Evolutionary conservation across 2,888 invertebrate species (phyloP).

Genomic region (Eudemis profundana): DNA sequence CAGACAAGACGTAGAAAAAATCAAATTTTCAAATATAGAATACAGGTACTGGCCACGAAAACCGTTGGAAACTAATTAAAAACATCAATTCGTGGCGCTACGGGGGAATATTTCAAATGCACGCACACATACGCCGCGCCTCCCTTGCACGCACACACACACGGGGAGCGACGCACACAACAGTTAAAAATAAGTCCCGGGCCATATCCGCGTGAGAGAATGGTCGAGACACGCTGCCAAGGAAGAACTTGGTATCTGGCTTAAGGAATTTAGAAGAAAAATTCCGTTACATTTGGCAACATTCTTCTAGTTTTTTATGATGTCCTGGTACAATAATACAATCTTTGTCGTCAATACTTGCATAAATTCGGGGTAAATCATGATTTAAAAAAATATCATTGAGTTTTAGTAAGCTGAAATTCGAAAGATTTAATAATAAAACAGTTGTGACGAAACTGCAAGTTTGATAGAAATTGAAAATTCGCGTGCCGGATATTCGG

Average conservation of each 20-base stretch:
- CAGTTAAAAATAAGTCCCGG: conserved; percentile 80
- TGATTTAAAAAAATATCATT: neutral
- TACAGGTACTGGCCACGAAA: conserved; percentile 73
- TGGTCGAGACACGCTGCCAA: conserved; percentile 59
- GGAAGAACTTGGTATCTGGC: conserved; percentile 58
- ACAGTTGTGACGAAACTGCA: conserved; percentile 6
- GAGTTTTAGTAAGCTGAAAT: neutral
- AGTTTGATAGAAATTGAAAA: conserved; percentile 32
- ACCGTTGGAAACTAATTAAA: conserved; percentile 84
- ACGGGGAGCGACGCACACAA: conserved; percentile 71
- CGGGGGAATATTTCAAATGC: conserved; percentile 81
- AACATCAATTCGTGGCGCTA: conserved; percentile 82
- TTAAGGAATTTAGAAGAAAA: conserved; percentile 3
- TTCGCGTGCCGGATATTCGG: conserved; percentile 57
- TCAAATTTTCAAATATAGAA: conserved; percentile 61
- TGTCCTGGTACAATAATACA: neutral
- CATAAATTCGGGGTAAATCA: neutral
- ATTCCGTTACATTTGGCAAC: neutral
- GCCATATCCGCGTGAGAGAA: conserved; percentile 80
- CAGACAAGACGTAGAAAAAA: conserved; percentile 9
- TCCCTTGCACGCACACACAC: conserved; percentile 67
- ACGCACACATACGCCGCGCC: conserved; percentile 68
- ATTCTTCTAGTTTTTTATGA: neutral
- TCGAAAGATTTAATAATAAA: neutral
- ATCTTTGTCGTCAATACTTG: neutral